Base-by-base conservation (phyloP, 2,888 invertebrate genomes). In the Xylota sylvarum region DNA sequence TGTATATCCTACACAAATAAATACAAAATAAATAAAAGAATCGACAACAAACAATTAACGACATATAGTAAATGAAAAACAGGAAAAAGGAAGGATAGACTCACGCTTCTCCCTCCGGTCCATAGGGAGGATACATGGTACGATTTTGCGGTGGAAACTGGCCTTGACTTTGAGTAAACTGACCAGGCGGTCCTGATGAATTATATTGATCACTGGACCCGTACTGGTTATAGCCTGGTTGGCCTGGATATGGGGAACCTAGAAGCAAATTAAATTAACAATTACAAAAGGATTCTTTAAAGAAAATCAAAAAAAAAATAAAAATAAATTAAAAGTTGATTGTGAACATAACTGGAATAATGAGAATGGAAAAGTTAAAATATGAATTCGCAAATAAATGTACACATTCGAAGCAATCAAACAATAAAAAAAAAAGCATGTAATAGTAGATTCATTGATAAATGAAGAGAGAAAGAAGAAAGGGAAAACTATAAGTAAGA, bases 91-190 rank as follows among this genome's bases (percentile, higher is more conserved):
- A 60, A 87, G 88, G 88, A 88, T 78, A 65, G 89, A 91, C 91
- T 92, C 92, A 95, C 96, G 95, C 95, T 94, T 92, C 94, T 89
- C 95, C 95, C 88, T 95, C 95, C 67, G 95, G 94, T 88, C 96
- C 96, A 90, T 96, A 96, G 89, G 96, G 96, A 90, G 96, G 96
- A 91, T 96, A 96, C 90, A 96, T 96, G 90, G 96, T 96, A 94
- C 96, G 95, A 92, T 96, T 95, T 88, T 95, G 94, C 89, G 95
- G 95, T 85, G 94, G 94, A 92, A 93, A 94, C 90, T 93, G 94
- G 89, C 92, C 92, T 90, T 93, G 94, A 81, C 94, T 93, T 89
- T 94, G 93, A 85, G 94, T 94, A 92, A 95, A 95, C 90, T 94
- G 94, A 89, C 93, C 93, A 73, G 94, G 93, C 82, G 92, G 94